These are phyloP conservation scores for Heterodera carotae DNA, from an alignment of 1,140 invertebrate species.

Conservation along the genomic window DNA sequence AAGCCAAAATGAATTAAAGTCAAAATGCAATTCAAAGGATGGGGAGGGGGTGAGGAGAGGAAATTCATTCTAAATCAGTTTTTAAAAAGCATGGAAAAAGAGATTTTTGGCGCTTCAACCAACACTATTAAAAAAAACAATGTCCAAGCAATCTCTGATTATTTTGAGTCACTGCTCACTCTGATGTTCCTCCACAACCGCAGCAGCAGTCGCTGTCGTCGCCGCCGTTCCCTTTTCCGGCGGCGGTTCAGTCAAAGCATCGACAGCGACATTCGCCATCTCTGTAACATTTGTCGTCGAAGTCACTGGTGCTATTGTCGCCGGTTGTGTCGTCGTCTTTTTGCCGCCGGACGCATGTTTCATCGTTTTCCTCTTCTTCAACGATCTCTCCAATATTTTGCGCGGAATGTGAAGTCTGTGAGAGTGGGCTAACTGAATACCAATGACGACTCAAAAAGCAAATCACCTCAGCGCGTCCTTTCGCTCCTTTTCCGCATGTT, in stretches of 20 bases:
- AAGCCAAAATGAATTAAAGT: too few relatives aligned
- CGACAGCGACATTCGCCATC: too few relatives aligned
- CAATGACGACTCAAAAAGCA: conserved; percentile 15
- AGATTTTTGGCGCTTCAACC: too few relatives aligned
- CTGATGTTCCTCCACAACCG: conserved; percentile 13
- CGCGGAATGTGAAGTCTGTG: conserved; percentile 48
- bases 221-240: too few relatives aligned
- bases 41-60: too few relatives aligned
- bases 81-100: too few relatives aligned
- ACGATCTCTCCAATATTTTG: conserved; percentile 36
- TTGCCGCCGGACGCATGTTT: neutral
- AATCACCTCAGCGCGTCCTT: conserved; percentile 50
- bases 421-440: neutral
- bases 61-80: conserved; percentile 9
- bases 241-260: too few relatives aligned
- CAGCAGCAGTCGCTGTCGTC: conserved; percentile 1
- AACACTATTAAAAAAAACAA: too few relatives aligned
- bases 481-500: conserved; percentile 45
- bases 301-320: neutral
- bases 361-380: conserved; percentile 11
- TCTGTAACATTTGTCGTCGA: too few relatives aligned
- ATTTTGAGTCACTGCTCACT: neutral
- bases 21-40: too few relatives aligned
- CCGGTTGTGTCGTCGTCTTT: neutral
- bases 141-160: too few relatives aligned